A percentile compares a stretch with the other conserved stretches of the same genome.
Conservation (phyloP, 2,797 vertebrate species). For the Arnoldichthys spilopterus region DNA sequence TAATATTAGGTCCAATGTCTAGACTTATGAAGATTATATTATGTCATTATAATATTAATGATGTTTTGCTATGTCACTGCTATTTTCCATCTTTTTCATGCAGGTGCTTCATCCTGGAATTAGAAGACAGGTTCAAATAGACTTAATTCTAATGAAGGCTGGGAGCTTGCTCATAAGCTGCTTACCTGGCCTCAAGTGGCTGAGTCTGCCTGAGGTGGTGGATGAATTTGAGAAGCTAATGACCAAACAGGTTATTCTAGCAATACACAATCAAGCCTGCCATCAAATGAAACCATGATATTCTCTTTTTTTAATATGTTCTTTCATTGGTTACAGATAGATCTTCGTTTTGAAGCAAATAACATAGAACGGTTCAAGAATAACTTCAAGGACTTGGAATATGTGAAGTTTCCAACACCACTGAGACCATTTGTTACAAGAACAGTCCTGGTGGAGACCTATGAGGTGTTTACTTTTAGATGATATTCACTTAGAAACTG, state of each 20-base stretch:
- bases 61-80: not conserved
- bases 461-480: constrained; percentile 80
- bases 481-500: not conserved
- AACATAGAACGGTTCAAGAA: constrained; percentile 90
- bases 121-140: constrained; percentile 86
- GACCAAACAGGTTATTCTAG: constrained; percentile 87
- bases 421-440: constrained; percentile 88
- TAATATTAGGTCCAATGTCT: not conserved
- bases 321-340: constrained; percentile 78
- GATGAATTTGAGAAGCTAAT: constrained; percentile 96
- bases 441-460: constrained; percentile 91
- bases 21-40: not conserved
- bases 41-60: not conserved
- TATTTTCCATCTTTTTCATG: not conserved
- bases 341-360: constrained; percentile 89
- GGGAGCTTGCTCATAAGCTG: constrained; percentile 84
- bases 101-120: constrained; percentile 94
- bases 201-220: constrained; percentile 90
- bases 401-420: constrained; percentile 90
- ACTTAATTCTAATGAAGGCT: constrained; percentile 90
- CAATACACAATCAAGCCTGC: not conserved
- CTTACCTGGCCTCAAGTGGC: constrained; percentile 91
- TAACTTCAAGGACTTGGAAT: constrained; percentile 86
- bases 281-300: not conserved
- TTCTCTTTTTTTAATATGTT: not conserved